Percentiles rank a stretch among this genome's conserved stretches.
phyloP scores from a whole-genome alignment of 2,888 invertebrate species.

The Amblyjoppa fuscipennis region DNA sequence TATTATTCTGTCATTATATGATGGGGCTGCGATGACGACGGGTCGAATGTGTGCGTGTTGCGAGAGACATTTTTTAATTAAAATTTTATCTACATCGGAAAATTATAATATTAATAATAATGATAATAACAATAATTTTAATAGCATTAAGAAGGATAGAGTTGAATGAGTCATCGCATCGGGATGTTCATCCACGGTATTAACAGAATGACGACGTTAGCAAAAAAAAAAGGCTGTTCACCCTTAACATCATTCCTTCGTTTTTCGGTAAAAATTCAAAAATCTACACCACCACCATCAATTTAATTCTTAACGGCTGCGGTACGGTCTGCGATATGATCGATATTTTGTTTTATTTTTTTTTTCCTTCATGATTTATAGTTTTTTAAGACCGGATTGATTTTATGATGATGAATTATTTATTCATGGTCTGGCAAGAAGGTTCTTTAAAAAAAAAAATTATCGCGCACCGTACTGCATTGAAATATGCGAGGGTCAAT shows the following conservation, averaged over 20 bases:
- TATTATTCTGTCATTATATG: conserved; percentile 10
- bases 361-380: background rate
- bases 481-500: background rate
- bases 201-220: conserved; percentile 40
- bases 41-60: conserved; percentile 44
- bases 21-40: conserved; percentile 27
- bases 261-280: conserved; percentile 17
- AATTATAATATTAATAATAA: background rate
- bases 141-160: conserved; percentile 27
- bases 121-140: conserved; percentile 1
- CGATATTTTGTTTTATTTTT: background rate
- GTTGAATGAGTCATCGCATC: conserved; percentile 55
- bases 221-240: conserved; percentile 29
- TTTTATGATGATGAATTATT: background rate
- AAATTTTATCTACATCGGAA: background rate
- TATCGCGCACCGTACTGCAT: background rate
- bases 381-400: background rate
- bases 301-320: background rate
- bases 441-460: background rate
- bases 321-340: background rate
- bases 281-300: conserved; percentile 30
- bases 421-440: background rate
- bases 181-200: conserved; percentile 22
- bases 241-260: conserved; percentile 24
- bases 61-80: background rate